Evolutionary conservation across 2,888 invertebrate species (phyloP).

Genomic region (Philaethria dido): DNA sequence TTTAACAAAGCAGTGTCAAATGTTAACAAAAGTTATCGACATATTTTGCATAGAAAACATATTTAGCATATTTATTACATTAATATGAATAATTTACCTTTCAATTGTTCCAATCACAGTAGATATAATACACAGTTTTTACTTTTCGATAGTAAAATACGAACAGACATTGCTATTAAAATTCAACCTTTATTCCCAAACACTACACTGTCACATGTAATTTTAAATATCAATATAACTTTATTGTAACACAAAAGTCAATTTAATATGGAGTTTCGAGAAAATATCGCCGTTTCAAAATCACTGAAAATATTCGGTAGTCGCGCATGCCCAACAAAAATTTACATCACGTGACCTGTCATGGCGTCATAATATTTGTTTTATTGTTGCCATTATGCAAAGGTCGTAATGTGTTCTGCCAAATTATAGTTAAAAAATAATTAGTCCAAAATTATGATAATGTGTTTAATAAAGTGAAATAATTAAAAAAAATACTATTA

Average conservation of each 20-base stretch:
- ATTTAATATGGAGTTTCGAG: conserved; percentile 55
- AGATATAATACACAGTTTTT: conserved; percentile 58
- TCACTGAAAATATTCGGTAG: conserved; percentile 71
- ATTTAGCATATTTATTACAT: conserved; percentile 5
- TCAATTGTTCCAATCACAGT: conserved; percentile 45
- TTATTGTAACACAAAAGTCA: conserved; percentile 50
- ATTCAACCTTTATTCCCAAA: conserved; percentile 67
- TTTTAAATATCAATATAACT: conserved; percentile 49
- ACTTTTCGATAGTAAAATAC: conserved; percentile 63
- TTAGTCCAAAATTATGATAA: neutral
- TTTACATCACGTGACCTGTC: conserved; percentile 84
- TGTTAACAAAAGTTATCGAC: conserved; percentile 30
- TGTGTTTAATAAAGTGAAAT: no score
- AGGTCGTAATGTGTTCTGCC: conserved; percentile 21
- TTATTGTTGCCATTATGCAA: conserved; percentile 34
- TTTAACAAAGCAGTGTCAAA: conserved; percentile 47
- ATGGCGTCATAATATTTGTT: conserved; percentile 68
- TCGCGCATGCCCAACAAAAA: conserved; percentile 82
- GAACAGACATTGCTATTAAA: conserved; percentile 59
- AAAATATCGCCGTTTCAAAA: conserved; percentile 74
- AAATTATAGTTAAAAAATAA: neutral
- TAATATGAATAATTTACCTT: conserved; percentile 31
- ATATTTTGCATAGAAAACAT: conserved; percentile 6
- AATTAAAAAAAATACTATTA: no score
- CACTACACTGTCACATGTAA: conserved; percentile 59